Percentiles rank a stretch among this genome's conserved stretches.
Conservation (phyloP, 2,888 invertebrate species). For the Spatulosminthurus flaviceps region DNA sequence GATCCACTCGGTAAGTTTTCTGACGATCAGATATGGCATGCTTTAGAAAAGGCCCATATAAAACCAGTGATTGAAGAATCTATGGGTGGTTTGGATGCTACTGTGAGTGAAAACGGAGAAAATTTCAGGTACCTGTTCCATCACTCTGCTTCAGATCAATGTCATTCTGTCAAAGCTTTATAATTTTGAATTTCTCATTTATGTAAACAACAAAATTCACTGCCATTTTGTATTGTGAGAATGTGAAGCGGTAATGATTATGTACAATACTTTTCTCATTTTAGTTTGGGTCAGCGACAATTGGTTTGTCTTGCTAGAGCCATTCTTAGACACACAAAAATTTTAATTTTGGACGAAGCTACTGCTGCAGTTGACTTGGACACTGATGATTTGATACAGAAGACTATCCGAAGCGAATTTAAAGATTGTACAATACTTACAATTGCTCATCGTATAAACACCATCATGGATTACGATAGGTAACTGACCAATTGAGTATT, state of each 20-base stretch:
- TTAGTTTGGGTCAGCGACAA: slow-evolving; percentile 70
- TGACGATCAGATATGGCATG: slow-evolving; percentile 70
- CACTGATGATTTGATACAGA: slow-evolving; percentile 70
- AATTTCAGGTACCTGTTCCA: slow-evolving; percentile 63
- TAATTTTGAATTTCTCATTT: not conserved
- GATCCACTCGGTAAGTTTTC: slow-evolving; percentile 69
- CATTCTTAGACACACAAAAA: slow-evolving; percentile 82
- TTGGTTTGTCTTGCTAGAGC: slow-evolving; percentile 89
- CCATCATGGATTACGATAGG: slow-evolving; percentile 87
- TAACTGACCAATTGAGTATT: slow-evolving; percentile 57
- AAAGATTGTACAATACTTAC: slow-evolving; percentile 87
- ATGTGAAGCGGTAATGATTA: too few relatives aligned
- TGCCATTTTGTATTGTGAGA: too few relatives aligned
- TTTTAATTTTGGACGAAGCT: slow-evolving; percentile 86
- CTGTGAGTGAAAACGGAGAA: slow-evolving; percentile 66
- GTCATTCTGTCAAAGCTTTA: not conserved
- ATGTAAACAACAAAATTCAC: too few relatives aligned
- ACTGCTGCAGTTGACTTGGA: slow-evolving; percentile 80
- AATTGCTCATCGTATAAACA: slow-evolving; percentile 91
- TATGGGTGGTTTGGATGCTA: slow-evolving; percentile 64
- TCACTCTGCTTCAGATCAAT: not conserved
- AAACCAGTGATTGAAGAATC: slow-evolving; percentile 65
- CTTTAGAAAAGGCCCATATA: slow-evolving; percentile 70
- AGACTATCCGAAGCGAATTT: slow-evolving; percentile 88
- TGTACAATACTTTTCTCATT: too few relatives aligned